Evolutionary conservation across 1,140 invertebrate species (phyloP), one percentile per base, ranked within the genome.

Genomic region (Diploscapter pachys): DNA sequence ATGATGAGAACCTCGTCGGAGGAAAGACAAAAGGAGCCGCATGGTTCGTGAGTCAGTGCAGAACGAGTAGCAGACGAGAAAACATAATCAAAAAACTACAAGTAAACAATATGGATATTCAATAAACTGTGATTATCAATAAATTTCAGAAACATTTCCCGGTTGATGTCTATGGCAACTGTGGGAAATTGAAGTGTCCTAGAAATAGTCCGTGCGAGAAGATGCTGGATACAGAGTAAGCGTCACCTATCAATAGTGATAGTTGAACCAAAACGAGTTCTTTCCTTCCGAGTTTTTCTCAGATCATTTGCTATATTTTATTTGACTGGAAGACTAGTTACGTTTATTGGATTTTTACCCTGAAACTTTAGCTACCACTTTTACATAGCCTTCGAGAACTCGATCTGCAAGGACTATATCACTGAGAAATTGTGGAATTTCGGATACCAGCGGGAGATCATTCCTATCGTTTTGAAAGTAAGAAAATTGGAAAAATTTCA

Each of bases 371-470:
- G 83, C 31, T 92, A 92, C 83, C 88, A 91, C 77, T 93, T 93
- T 83, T 92, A 92, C 81, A 83, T 92, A 53, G 88, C 91, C 0
- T 90, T 92, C 73, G 92, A 93, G 86, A 92, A 92, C 80, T 81
- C 82, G 3, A 79, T 87, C 31, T 86, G 86, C 67, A 68, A 74
- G 31, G 86, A 87, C 59, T 86, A 86, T 69, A 72, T 81, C 4
- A 86, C 86, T 3, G 86, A 86, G 68, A 86, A 86, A 75, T 62
- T 86, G 5, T 86, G 84, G 84, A 72, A 79, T 68, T 79, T 81
- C 64, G 83, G 83, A 6, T 83, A 79, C 65, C 67, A 73, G 8
- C 48, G 64, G 13, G 68, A 72, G 0, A 72, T 81, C 49, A 75
- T 84, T 69, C 83, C 83, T 50, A 66, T 84, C 54, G 82, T 84